phyloP scores from a whole-genome alignment of 2,113 vertebrate genomes.

The Anoplopoma fimbria region DNA sequence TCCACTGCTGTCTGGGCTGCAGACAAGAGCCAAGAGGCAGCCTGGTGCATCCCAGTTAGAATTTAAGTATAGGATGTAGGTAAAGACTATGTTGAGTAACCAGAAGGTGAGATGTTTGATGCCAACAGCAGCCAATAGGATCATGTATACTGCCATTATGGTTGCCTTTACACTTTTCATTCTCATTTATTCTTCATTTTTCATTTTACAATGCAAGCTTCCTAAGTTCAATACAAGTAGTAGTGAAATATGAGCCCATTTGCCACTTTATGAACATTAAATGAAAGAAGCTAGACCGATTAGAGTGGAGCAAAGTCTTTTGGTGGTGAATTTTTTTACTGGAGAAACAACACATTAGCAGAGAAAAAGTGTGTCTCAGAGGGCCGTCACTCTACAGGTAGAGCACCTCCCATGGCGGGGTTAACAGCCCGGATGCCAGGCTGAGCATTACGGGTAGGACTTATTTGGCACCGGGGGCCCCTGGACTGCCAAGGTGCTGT shows the following conservation, averaged over 20 bases:
- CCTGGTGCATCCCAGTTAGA: neutral
- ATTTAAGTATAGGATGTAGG: neutral
- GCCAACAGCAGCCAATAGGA: neutral
- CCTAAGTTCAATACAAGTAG: neutral
- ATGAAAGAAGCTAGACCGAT: conserved; percentile 3
- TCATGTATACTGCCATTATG: accelerated
- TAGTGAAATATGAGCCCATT: neutral
- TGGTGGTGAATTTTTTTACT: neutral
- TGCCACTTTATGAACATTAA: conserved; percentile 17
- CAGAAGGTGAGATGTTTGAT: conserved; percentile 6
- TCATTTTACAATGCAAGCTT: accelerated
- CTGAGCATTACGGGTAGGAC: conserved; percentile 55
- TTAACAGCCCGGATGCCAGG: conserved; percentile 55
- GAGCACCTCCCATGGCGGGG: conserved; percentile 51
- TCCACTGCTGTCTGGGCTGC: conserved; percentile 42
- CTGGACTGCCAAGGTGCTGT: conserved; percentile 61
- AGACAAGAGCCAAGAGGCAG: conserved; percentile 20
- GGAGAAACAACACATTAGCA: conserved; percentile 25
- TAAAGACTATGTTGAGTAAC: neutral
- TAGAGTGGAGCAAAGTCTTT: neutral
- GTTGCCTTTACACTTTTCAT: neutral
- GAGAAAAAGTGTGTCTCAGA: conserved; percentile 34
- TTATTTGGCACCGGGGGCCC: conserved; percentile 49
- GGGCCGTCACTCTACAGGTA: conserved; percentile 33
- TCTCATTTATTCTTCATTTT: neutral